Conservation (phyloP, 1,140 invertebrate species). For the Cardiocondyla obscurior region DNA sequence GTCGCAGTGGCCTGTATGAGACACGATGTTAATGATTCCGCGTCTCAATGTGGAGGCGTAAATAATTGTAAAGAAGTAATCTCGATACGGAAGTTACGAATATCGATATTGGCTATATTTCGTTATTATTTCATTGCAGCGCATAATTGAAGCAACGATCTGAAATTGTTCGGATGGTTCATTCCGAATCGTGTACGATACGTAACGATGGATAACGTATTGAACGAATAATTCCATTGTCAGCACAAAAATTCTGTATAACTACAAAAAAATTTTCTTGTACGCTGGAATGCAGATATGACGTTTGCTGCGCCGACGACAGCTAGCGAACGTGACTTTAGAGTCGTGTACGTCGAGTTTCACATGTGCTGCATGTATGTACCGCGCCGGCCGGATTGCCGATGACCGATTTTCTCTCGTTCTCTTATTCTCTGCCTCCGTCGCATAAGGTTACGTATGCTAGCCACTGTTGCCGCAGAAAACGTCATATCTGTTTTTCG, state of each 20-base stretch:
- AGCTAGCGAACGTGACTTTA: no score
- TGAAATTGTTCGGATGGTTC: constrained; percentile 46
- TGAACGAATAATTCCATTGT: not conserved
- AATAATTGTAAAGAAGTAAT: constrained; percentile 75
- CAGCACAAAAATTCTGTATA: constrained; percentile 1
- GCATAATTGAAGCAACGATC: constrained; percentile 46
- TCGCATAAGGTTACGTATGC: no score
- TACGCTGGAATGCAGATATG: not conserved
- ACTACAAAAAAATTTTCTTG: not conserved
- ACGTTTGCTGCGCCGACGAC: no score
- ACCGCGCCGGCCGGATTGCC: no score
- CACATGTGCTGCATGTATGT: no score
- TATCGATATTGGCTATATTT: constrained; percentile 45
- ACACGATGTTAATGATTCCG: constrained; percentile 93
- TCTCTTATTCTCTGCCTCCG: no score
- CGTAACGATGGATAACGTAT: constrained; percentile 15
- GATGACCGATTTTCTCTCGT: no score
- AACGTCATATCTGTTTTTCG: no score
- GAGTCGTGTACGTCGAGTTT: no score
- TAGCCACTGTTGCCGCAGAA: no score
- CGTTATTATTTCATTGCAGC: constrained; percentile 60
- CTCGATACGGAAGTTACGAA: constrained; percentile 67
- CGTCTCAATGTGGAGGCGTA: constrained; percentile 51
- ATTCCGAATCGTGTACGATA: not conserved
- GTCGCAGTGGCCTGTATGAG: constrained; percentile 99